These are phyloP conservation scores for Micrasema longulum DNA, from an alignment of 1,140 invertebrate genomes.

Conservation along the genomic window DNA sequence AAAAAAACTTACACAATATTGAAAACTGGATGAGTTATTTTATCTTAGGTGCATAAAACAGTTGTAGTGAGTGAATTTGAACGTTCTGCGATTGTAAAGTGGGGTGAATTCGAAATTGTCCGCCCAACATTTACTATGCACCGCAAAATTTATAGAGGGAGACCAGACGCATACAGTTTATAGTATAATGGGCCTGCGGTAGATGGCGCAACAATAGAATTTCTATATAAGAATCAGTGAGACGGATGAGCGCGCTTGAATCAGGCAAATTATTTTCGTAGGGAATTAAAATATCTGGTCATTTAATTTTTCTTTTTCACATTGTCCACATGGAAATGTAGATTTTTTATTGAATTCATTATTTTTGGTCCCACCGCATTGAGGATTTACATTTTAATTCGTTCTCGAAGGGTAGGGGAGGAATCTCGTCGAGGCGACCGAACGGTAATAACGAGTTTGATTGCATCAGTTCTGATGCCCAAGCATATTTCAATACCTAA, in stretches of 20 bases:
- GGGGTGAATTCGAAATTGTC: not conserved
- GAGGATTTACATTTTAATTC: conserved; percentile 54
- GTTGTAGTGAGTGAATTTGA: not conserved
- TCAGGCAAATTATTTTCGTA: conserved; percentile 48
- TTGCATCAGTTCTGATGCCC: not conserved
- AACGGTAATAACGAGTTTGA: conserved; percentile 2
- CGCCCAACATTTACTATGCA: conserved; percentile 26
- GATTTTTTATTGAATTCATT: conserved; percentile 42
- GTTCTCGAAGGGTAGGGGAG: conserved; percentile 6
- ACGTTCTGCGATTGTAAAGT: not conserved
- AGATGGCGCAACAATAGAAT: conserved; percentile 46
- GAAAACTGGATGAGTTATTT: too few relatives aligned
- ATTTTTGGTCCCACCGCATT: conserved; percentile 46
- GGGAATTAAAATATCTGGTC: conserved; percentile 53
- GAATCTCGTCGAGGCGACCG: conserved; percentile 17
- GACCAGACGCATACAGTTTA: conserved; percentile 33
- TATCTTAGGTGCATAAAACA: not conserved
- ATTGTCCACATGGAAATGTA: conserved; percentile 30
- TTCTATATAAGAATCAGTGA: conserved; percentile 49
- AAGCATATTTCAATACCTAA: too few relatives aligned
- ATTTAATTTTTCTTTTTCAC: conserved; percentile 29
- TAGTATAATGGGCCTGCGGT: conserved; percentile 31
- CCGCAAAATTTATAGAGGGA: conserved; percentile 24
- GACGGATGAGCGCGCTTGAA: conserved; percentile 49
- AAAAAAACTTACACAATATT: too few relatives aligned